Evolutionary conservation across 2,888 invertebrate genomes (phyloP), one percentile per base, ranked within the genome.

Genomic region (Rugalucina vietnamica): DNA sequence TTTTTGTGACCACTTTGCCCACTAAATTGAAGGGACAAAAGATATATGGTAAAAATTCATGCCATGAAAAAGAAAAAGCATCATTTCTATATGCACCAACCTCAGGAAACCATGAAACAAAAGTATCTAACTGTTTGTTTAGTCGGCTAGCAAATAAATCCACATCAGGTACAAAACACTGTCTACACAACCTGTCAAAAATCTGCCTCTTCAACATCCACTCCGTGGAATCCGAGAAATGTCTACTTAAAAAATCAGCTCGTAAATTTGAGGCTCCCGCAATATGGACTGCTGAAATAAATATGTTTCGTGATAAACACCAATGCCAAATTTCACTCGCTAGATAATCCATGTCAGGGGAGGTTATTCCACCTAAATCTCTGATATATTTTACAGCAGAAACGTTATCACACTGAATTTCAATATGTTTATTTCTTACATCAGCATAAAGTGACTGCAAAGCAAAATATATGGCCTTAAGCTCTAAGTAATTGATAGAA

Each of bases 11-110:
- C 14, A 82, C 81, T 37, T 82, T 85, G 0, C 82, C 76, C 24
- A 86, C 36, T 27, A 81, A 43, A 76, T 57, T 71, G 27, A 89
- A 88, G 71, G 88, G 89, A 14, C 85, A 82, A 82, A 89, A 89
- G 1, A 84, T 74, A 39, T 86, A 89, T 21, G 79, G 82, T 10
- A 8, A 0, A 18, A 73, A 75, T 27, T 49, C 10, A 8, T 29
- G 21, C 88, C 86, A 88, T 4, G 49, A 72, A 43, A 43, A 43
- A 5, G 81, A 72, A 82, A 89, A 88, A 54, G 86, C 82, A 85
- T 88, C 69, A 29, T 36, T 27, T 37, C 14, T 27, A n/a, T 1
- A 18, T 14, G 81, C 81, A 27, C 75, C 84, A 24, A 77, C 76
- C 65, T 88, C 83, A 37, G 76, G 76, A 57, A 71, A 77, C 83